phyloP scores from a whole-genome alignment of 2,888 invertebrate species.

The Onchidella celtica region DNA sequence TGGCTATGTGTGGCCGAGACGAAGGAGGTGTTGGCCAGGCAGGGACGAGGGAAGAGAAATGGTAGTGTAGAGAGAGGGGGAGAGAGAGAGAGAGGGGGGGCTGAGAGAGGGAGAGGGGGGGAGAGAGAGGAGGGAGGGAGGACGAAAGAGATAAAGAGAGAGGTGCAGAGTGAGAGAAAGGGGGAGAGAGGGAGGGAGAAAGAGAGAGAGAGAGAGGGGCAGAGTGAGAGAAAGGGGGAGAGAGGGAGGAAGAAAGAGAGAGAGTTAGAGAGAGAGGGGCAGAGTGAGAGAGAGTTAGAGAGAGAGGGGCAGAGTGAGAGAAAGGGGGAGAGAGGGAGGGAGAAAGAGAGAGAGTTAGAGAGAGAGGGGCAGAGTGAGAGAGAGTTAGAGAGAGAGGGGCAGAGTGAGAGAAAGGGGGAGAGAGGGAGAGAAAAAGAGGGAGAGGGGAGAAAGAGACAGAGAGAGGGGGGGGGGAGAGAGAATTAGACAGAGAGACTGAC shows the following conservation, averaged over 20 bases:
- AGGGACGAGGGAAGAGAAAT: background rate
- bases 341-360: background rate
- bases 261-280: too few relatives aligned
- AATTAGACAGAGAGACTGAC: too few relatives aligned
- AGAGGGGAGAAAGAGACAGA: background rate
- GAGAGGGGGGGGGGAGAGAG: background rate
- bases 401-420: background rate
- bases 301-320: too few relatives aligned
- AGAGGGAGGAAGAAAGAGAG: conserved; percentile 19
- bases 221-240: conserved; percentile 6
- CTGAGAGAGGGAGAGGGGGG: too few relatives aligned
- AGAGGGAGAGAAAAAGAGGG: background rate
- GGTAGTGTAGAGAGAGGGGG: background rate
- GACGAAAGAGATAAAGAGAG: background rate
- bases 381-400: background rate
- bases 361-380: background rate
- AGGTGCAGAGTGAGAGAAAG: conserved; percentile 17
- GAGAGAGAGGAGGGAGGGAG: background rate
- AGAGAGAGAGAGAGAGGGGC: conserved; percentile 30
- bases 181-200: conserved; percentile 35
- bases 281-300: too few relatives aligned
- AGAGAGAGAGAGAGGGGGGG: conserved; percentile 18
- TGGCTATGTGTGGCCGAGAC: too few relatives aligned
- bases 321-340: conserved; percentile 21
- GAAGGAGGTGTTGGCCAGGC: too few relatives aligned